A percentile compares a stretch with the other conserved stretches of the same genome.
phyloP scores from a whole-genome alignment of 2,113 vertebrate genomes.

The Pampusana beccarii region DNA sequence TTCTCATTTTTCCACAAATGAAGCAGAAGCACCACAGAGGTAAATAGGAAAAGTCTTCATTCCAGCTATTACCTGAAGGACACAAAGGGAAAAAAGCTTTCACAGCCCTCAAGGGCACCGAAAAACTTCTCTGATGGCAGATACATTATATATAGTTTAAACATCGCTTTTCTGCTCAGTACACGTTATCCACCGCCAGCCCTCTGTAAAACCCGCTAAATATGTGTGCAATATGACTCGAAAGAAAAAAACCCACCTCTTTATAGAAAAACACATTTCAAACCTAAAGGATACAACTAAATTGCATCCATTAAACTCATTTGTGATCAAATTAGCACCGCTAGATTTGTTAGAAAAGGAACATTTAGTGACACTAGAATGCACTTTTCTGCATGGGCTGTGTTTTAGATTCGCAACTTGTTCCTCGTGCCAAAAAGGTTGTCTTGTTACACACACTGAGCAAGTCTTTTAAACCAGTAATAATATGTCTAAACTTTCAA shows the following conservation, averaged over 20 bases:
- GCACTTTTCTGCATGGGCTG: neutral
- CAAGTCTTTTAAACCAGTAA: neutral
- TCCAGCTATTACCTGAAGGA: neutral
- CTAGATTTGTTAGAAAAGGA: neutral
- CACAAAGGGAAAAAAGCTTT: neutral
- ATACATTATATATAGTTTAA: neutral
- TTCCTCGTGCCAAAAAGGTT: neutral
- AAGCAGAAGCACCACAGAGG: neutral
- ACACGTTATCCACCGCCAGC: neutral
- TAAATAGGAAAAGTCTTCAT: neutral
- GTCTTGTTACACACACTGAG: neutral
- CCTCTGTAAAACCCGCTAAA: neutral
- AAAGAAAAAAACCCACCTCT: conserved; percentile 16
- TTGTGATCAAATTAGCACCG: neutral
- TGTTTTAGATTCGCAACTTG: neutral
- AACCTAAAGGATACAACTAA: neutral
- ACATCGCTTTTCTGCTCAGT: neutral
- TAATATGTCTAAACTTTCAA: neutral
- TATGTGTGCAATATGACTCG: neutral
- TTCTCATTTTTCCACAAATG: neutral
- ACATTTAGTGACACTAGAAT: neutral
- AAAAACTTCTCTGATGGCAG: neutral
- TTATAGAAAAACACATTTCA: neutral
- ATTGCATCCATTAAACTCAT: conserved; percentile 1
- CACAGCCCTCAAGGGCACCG: neutral